Conservation (phyloP, 2,113 vertebrate species). For the Tonatia bakeri region DNA sequence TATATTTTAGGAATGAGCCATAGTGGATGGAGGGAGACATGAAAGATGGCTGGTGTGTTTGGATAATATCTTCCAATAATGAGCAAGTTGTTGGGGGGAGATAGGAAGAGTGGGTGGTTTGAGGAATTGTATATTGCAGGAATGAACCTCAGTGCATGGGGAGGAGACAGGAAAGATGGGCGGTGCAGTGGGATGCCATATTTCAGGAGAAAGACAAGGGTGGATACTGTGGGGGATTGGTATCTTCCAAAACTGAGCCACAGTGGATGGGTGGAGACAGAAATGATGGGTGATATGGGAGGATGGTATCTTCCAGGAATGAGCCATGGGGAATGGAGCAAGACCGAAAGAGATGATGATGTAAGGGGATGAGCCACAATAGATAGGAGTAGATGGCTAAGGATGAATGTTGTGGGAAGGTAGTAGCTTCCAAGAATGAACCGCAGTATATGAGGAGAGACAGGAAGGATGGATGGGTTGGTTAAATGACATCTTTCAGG, state of each 20-base stretch:
- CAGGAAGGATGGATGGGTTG: not conserved
- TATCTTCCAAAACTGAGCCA: not conserved
- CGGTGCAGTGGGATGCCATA: not conserved
- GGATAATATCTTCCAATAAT: not conserved
- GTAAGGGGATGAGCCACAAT: not conserved
- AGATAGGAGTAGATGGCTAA: not conserved
- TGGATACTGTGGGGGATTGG: not conserved
- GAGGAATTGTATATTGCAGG: not conserved
- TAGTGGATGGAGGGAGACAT: not conserved
- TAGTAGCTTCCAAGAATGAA: not conserved
- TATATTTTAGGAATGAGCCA: not conserved
- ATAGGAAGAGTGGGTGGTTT: not conserved
- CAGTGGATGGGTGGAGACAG: not conserved
- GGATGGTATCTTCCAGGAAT: not conserved
- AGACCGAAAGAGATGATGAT: not conserved
- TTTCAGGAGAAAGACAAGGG: not conserved
- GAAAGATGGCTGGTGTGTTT: not conserved
- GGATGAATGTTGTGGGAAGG: not conserved
- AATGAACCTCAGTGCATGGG: not conserved
- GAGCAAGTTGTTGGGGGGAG: not conserved
- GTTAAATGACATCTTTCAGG: not conserved
- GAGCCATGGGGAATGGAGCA: not conserved
- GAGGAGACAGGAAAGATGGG: not conserved
- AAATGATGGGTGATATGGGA: not conserved
- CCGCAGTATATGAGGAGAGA: not conserved